These are phyloP conservation scores for Xanthostigma xanthostigma DNA, from an alignment of 2,888 invertebrate genomes.

Conservation along the genomic window DNA sequence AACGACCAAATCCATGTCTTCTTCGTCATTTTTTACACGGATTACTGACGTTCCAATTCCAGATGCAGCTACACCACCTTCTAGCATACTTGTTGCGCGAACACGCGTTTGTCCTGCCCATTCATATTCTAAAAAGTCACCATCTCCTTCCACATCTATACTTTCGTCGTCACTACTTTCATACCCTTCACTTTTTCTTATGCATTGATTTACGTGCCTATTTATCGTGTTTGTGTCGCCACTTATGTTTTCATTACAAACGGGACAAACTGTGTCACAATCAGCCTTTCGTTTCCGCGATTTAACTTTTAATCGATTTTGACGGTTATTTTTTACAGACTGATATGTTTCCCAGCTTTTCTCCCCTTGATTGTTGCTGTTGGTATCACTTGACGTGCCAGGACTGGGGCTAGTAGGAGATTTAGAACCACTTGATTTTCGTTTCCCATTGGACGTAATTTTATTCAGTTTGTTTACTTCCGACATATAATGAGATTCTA, in stretches of 20 bases:
- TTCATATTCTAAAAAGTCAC: constrained; percentile 65
- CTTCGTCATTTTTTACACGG: constrained; percentile 29
- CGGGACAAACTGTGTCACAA: constrained; percentile 57
- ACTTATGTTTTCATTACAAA: constrained; percentile 57
- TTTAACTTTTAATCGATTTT: constrained; percentile 47
- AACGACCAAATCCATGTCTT: constrained; percentile 64
- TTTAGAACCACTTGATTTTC: constrained; percentile 15
- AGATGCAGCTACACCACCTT: constrained; percentile 45
- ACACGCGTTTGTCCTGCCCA: constrained; percentile 84
- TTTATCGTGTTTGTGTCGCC: constrained; percentile 41
- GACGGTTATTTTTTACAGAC: constrained; percentile 56
- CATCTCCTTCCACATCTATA: constrained; percentile 63
- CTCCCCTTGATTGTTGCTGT: constrained; percentile 33
- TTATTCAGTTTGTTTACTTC: constrained; percentile 62
- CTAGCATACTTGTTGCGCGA: constrained; percentile 52
- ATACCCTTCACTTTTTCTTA: constrained; percentile 34
- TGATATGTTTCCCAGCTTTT: constrained; percentile 61
- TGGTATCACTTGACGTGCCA: constrained; percentile 30
- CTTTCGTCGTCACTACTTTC: constrained; percentile 47
- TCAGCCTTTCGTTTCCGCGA: constrained; percentile 50
- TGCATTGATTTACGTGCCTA: constrained; percentile 56
- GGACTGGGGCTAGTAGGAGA: constrained; percentile 24
- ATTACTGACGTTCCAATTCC: constrained; percentile 28
- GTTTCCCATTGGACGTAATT: constrained; percentile 26
- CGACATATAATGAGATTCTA: constrained; percentile 66